phyloP scores from a whole-genome alignment of 2,113 vertebrate genomes.

The Pseudolaguvia tuberculata region DNA sequence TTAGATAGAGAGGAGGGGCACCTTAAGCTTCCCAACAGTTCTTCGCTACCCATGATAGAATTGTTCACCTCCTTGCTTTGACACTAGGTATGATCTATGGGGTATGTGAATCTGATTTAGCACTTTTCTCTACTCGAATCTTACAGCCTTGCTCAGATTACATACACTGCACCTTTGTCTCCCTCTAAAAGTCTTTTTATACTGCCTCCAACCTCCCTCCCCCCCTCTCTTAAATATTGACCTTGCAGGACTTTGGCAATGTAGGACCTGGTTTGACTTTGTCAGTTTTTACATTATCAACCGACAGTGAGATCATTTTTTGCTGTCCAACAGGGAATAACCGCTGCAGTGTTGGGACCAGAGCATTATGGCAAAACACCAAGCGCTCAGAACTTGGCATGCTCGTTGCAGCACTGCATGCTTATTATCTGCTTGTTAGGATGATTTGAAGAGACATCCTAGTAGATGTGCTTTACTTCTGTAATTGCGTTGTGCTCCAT shows the following conservation, averaged over 20 bases:
- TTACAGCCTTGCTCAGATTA: slow-evolving; percentile 5
- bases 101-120: slow-evolving; percentile 33
- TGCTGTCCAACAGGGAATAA: slow-evolving; percentile 22
- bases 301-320: slow-evolving; percentile 16
- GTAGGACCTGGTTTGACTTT: slow-evolving; percentile 32
- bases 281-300: slow-evolving; percentile 29
- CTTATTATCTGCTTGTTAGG: slow-evolving; percentile 21
- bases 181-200: slow-evolving; percentile 16
- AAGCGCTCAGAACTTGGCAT: slow-evolving; percentile 21
- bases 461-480: not conserved
- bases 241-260: slow-evolving; percentile 36
- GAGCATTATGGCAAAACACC: slow-evolving; percentile 26
- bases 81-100: slow-evolving; percentile 43
- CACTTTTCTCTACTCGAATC: slow-evolving; percentile 22
- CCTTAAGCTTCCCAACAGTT: not conserved
- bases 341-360: not conserved
- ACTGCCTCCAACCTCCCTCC: not conserved
- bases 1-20: not conserved
- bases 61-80: slow-evolving; percentile 23
- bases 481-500: not conserved
- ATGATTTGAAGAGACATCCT: slow-evolving; percentile 4
- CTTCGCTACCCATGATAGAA: slow-evolving; percentile 35
- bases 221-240: slow-evolving; percentile 17
- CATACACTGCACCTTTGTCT: slow-evolving; percentile 23
- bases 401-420: not conserved